Evolutionary conservation across 1,140 invertebrate genomes (phyloP), one percentile per base, ranked within the genome.

Genomic region (Pseudobourletiella spinata): DNA sequence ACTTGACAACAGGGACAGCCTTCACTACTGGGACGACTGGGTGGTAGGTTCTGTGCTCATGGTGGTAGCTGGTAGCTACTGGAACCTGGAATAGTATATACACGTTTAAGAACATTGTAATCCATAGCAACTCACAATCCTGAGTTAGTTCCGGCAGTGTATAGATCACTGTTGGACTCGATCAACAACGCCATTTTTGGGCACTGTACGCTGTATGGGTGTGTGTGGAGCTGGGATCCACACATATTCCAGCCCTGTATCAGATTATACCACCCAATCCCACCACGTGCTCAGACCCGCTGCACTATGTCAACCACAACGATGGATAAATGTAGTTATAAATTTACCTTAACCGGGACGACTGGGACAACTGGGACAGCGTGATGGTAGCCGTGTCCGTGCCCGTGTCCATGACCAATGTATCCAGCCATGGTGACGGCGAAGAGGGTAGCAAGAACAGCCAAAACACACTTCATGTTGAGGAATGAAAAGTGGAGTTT

Each of bases 31-130:
- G 66, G 14, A 68, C 61, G 20, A 69, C 67, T 57, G 64, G 67
- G 50, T 69, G 67, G 51, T 69, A 69, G 20, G 61, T 66, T 24
- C 67, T 32, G 56, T 69, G 61, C 56, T 69, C 67, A 43, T 69
- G 67, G 39, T 69, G 67, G 30, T 69, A 69, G 16, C 32, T 50
- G 6, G 64, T 66, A 18, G 67, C 67, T 2, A 69, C 22, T 51
- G 67, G 67, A 0, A 69, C 67, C 67, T 69, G 46, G n/a, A n/a
- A n/a, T n/a, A n/a, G n/a, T n/a, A n/a, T n/a, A n/a, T n/a, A n/a
- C n/a, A n/a, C n/a, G n/a, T n/a, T n/a, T n/a, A n/a, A n/a, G n/a
- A n/a, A n/a, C n/a, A n/a, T n/a, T n/a, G n/a, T n/a, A n/a, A n/a
- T n/a, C n/a, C n/a, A n/a, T n/a, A n/a, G n/a, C n/a, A n/a, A n/a